These are phyloP conservation scores for Drosophila helvetica DNA, from an alignment of 2,888 invertebrate genomes.

Conservation along the genomic window DNA sequence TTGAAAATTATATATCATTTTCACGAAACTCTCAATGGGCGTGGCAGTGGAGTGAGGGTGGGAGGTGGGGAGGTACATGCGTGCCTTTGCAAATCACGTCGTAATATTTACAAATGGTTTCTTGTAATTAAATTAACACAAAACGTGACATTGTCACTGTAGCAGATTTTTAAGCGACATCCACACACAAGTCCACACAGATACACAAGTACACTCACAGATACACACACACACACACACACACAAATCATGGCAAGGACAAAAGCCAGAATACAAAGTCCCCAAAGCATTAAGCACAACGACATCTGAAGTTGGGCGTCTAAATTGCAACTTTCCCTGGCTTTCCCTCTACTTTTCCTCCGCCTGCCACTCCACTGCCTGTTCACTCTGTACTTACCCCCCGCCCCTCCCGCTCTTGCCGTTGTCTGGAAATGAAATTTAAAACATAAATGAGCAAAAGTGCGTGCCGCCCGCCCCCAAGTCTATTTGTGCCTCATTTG, in stretches of 20 bases:
- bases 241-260: conserved; percentile 60
- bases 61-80: conserved; percentile 40
- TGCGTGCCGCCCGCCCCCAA: conserved; percentile 59
- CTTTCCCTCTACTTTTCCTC: conserved; percentile 31
- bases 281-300: conserved; percentile 49
- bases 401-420: conserved; percentile 6
- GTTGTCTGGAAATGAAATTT: conserved; percentile 71
- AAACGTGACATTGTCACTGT: conserved; percentile 78
- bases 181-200: conserved; percentile 21
- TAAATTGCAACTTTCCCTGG: conserved; percentile 64
- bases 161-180: conserved; percentile 73
- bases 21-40: conserved; percentile 29
- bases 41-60: not conserved
- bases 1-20: conserved; percentile 63
- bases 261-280: conserved; percentile 56
- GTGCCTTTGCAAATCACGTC: conserved; percentile 75
- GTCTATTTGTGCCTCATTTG: conserved; percentile 57
- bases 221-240: conserved; percentile 23
- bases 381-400: not conserved
- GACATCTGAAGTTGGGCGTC: conserved; percentile 52
- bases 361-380: conserved; percentile 5
- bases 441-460: conserved; percentile 77
- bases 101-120: conserved; percentile 78
- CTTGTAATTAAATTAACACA: conserved; percentile 79
- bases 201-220: conserved; percentile 16